A percentile compares a stretch with the other conserved stretches of the same genome.
Evolutionary conservation across 1,140 invertebrate genomes (phyloP).

Genomic region (Trialeurodes vaporariorum): DNA sequence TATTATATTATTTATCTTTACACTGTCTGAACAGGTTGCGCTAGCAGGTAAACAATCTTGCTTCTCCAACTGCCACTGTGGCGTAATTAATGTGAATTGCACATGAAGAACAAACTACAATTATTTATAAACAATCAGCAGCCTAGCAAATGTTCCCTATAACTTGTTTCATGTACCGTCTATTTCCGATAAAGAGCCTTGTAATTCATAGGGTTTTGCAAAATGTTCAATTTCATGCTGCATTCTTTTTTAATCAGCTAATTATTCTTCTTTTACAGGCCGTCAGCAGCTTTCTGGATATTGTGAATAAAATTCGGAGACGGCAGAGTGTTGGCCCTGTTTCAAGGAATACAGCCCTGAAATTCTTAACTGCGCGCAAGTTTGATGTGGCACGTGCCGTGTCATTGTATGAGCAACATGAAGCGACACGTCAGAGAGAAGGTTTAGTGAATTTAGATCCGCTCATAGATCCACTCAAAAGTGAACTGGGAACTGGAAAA

Average conservation of each 20-base stretch:
- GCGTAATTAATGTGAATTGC: too few species aligned
- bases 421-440: constrained; percentile 72
- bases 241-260: neutral
- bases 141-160: too few species aligned
- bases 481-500: constrained; percentile 85
- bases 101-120: neutral
- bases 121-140: too few species aligned
- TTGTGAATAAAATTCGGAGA: constrained; percentile 50
- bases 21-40: too few species aligned
- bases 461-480: constrained; percentile 61
- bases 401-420: constrained; percentile 80
- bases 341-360: constrained; percentile 74
- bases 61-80: too few species aligned
- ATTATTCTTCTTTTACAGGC: constrained; percentile 43
- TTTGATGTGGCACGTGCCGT: constrained; percentile 84
- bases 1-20: too few species aligned
- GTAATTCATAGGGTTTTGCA: neutral
- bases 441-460: constrained; percentile 73
- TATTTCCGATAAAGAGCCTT: neutral
- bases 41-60: too few species aligned
- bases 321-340: constrained; percentile 45
- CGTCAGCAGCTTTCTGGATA: constrained; percentile 63
- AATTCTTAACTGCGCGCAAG: constrained; percentile 89
- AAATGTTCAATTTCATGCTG: neutral
- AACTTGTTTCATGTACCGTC: too few species aligned